These are phyloP conservation scores for Drosophila asahinai DNA, from an alignment of 1,140 invertebrate genomes.

Conservation along the genomic window DNA sequence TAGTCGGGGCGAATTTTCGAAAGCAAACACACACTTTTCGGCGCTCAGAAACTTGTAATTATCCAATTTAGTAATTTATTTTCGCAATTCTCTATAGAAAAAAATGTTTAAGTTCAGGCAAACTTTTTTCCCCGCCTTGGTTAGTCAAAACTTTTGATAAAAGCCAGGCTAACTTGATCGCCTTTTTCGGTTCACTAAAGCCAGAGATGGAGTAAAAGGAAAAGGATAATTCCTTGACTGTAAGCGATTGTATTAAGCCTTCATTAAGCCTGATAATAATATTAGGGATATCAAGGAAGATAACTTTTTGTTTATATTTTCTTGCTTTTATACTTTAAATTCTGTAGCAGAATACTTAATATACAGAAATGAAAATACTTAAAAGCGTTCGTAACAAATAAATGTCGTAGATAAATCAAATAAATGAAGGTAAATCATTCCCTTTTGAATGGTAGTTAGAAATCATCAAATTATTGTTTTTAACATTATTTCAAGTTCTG, in stretches of 20 bases:
- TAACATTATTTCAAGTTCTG: constrained; percentile 1
- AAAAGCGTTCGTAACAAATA: not conserved
- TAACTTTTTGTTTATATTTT: not conserved
- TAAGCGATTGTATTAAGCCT: not conserved
- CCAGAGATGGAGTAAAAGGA: too few species aligned
- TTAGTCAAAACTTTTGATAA: constrained; percentile 3
- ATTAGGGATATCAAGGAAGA: too few species aligned
- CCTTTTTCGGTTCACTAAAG: not conserved
- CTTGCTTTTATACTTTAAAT: not conserved
- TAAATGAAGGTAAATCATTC: not conserved
- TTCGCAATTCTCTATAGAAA: not conserved
- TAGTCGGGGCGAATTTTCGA: constrained; percentile 16
- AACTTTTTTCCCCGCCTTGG: not conserved
- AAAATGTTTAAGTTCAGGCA: not conserved
- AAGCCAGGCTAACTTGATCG: not conserved
- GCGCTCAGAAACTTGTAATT: constrained; percentile 46
- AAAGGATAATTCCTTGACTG: not conserved
- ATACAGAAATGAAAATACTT: too few species aligned
- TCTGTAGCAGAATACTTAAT: too few species aligned
- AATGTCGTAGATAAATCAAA: not conserved
- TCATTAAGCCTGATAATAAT: not conserved
- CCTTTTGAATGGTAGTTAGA: not conserved
- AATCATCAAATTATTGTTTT: constrained; percentile 7
- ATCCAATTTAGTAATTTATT: constrained; percentile 38
- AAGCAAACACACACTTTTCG: not conserved